Base-by-base conservation (phyloP, 2,113 vertebrate species). In the Prochilodus magdalenae region DNA sequence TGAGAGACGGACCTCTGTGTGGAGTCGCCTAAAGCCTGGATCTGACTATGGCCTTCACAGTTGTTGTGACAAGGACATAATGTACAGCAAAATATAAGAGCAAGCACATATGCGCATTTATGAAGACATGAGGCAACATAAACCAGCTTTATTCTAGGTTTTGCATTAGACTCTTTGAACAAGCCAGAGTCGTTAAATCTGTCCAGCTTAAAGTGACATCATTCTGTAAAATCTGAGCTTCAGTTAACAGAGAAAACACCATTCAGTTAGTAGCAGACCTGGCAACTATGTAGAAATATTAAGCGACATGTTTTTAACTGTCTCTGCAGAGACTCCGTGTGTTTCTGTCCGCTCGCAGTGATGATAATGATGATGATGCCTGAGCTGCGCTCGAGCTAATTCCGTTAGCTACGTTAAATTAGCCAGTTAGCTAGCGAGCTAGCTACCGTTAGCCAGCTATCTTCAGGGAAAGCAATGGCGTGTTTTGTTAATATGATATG, bases 11-110 rank as follows among this genome's bases (percentile, higher is more conserved):
- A 91, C 94, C 95, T 96, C 92, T 94, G 93, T 94, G 93, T 96
- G 94, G 92, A 94, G 94, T 95, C 93, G 93, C 94, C 14, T 93
- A 95, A 94, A 94, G 73, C 95, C 94, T 92, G 94, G 92, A 93
- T 88, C 87, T 86, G 93, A 88, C 92, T 93, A 92, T 95, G 81
- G 36, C 85, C 71, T 75, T 80, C 66, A 78, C 49, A 75, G 36
- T 30, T 80, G 79, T 74, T 70, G 49, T 70, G 49, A 82, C 53
- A 85, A 72, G 70, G 13, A 71, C 40, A 73, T 14, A 75, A 82
- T 69, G 30, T 1, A 79, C 24, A n/a, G 18, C 15, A 24, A 47
- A 44, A 78, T 53, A n/a, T 30, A 16, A 77, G 60, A 27, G 22
- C 26, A 60, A 14, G 65, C 30, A 67, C 30, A 18, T 67, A 67